A percentile compares a stretch with the other conserved stretches of the same genome.
Conservation (phyloP, 2,888 invertebrate genomes). For the Cosmia trapezina region DNA sequence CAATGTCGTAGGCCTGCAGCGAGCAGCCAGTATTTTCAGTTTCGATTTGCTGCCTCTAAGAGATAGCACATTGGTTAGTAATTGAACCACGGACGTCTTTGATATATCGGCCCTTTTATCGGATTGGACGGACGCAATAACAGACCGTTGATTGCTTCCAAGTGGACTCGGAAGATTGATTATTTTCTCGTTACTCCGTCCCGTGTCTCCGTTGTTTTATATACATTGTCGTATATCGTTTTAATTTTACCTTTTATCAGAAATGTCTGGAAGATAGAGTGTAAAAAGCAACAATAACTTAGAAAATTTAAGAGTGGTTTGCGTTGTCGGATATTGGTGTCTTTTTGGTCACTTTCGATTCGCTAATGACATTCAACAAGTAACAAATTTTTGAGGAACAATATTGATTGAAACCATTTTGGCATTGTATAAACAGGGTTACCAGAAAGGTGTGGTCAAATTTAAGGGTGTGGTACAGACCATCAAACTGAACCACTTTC, state of each 20-base stretch:
- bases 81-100: conserved; percentile 89
- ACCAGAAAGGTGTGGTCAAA: too few species aligned
- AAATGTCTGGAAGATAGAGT: conserved; percentile 23
- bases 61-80: conserved; percentile 87
- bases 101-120: conserved; percentile 90
- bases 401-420: background rate
- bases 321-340: background rate
- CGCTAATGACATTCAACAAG: background rate
- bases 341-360: background rate
- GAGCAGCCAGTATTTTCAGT: conserved; percentile 78
- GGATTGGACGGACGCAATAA: conserved; percentile 90
- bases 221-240: conserved; percentile 63
- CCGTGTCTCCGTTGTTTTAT: conserved; percentile 80
- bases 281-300: background rate
- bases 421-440: background rate
- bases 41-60: conserved; percentile 84
- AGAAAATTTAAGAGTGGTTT: background rate
- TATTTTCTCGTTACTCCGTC: conserved; percentile 87
- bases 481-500: too few species aligned
- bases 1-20: conserved; percentile 76
- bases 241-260: conserved; percentile 54
- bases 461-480: too few species aligned
- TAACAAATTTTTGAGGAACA: background rate
- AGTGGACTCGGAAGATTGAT: conserved; percentile 89
- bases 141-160: conserved; percentile 90